phyloP scores from a whole-genome alignment of 2,797 vertebrate species.

The Chaetodon trifasciatus region DNA sequence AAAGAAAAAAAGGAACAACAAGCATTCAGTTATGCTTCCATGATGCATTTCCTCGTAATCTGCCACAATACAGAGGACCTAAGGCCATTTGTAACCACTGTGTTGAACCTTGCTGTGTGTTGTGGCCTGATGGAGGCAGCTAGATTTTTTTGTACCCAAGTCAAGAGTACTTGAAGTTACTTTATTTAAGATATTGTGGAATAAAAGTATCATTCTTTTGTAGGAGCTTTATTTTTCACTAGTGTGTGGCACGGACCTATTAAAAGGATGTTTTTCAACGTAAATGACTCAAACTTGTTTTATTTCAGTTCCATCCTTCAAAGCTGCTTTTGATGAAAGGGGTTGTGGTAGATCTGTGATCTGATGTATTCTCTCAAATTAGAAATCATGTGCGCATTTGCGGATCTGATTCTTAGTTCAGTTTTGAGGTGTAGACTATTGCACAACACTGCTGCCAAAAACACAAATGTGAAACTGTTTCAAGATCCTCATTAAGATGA shows the following conservation, averaged over 20 bases:
- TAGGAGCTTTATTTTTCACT: constrained; percentile 99
- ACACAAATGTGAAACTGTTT: not conserved
- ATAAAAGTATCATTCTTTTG: constrained; percentile 99
- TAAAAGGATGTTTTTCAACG: constrained; percentile 99
- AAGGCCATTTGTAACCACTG: constrained; percentile 97
- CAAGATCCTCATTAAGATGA: not conserved
- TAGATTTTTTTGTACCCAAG: constrained; percentile 99
- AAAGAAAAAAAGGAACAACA: constrained; percentile 83
- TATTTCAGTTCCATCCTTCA: constrained; percentile 55
- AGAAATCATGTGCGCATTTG: not conserved
- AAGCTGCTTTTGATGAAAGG: not conserved
- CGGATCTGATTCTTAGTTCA: not conserved
- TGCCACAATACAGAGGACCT: constrained; percentile 93
- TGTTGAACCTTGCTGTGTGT: constrained; percentile 97
- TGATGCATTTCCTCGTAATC: constrained; percentile 84
- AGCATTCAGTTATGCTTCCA: constrained; percentile 88
- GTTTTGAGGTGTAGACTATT: not conserved
- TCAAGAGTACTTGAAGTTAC: constrained; percentile 99
- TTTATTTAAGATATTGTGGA: constrained; percentile 99
- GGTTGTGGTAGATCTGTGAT: not conserved
- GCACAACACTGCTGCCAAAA: not conserved
- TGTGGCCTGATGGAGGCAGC: constrained; percentile 97
- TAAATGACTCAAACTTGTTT: constrained; percentile 77
- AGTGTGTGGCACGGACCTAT: constrained; percentile 99
- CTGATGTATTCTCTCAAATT: not conserved